Conservation (phyloP, 2,888 invertebrate genomes). For the Rapana venosa region DNA sequence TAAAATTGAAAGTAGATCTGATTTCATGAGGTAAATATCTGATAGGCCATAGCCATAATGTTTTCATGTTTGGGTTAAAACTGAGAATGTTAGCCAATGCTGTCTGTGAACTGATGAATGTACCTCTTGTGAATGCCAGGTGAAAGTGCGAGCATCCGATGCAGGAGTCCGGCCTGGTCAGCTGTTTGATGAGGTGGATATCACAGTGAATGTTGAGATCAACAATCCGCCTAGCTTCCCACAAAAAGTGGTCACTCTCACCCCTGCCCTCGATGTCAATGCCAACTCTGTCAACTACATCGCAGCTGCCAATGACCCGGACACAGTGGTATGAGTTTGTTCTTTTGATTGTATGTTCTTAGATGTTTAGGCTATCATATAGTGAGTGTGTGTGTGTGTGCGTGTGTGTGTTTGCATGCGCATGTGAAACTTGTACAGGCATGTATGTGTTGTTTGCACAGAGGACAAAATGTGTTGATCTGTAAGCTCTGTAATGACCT, state of each 20-base stretch:
- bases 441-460: too few relatives aligned
- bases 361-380: not conserved
- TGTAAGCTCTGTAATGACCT: too few relatives aligned
- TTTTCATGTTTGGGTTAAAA: too few relatives aligned
- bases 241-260: not conserved
- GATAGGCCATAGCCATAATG: too few relatives aligned
- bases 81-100: too few relatives aligned
- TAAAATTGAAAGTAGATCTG: too few relatives aligned
- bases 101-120: too few relatives aligned
- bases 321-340: not conserved
- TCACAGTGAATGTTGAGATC: constrained; percentile 21
- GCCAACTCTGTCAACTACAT: not conserved
- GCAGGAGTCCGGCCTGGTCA: not conserved
- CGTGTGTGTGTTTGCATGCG: too few relatives aligned
- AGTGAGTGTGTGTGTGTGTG: too few relatives aligned
- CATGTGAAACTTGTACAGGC: too few relatives aligned
- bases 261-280: not conserved
- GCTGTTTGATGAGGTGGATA: not conserved
- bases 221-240: constrained; percentile 11
- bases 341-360: not conserved
- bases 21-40: too few relatives aligned
- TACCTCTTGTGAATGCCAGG: not conserved
- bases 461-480: too few relatives aligned
- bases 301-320: not conserved
- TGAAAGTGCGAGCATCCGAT: constrained; percentile 34